Evolutionary conservation across 1,140 invertebrate species (phyloP), one percentile per base, ranked within the genome.

Genomic region (Nebria ingens): DNA sequence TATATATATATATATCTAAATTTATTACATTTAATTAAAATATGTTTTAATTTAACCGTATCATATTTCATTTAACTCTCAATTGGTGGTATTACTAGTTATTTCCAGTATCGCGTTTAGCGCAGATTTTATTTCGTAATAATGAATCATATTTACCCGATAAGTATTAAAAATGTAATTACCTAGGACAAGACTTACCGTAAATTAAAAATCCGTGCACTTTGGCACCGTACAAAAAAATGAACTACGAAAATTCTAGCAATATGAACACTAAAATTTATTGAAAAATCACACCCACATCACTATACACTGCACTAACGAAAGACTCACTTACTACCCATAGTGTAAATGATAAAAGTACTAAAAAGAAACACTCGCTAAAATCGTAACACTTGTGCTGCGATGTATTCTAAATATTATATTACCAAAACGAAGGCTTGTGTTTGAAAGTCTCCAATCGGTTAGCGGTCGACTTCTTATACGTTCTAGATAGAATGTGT

Each of bases 401-500:
- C n/a, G n/a, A 6, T 34, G 6, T 34, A n/a, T 9, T 6, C 6
- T 6, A 34, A n/a, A n/a, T 34, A n/a, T 34, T 9, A 34, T 34
- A 34, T 34, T 34, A 9, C 25, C n/a, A n/a, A n/a, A n/a, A n/a
- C 25, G n/a, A 34, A 34, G 40, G 17, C 9, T 45, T 17, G 9
- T 17, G 40, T 45, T 12, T 45, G 9, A 45, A 45, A 45, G 40
- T 45, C 40, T 6, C 9, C 6, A 17, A 6, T 11, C 6, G 15
- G 40, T 17, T 17, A 45, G 17, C 40, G 40, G 9, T 17, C 15
- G 40, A 45, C 6, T 45, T 45, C 40, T 45, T 45, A 45, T 45
- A 45, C 40, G 40, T 45, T 11, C 40, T 45, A 45, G 40, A 45
- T 45, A 45, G 40, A 45, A 45, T 45, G 40, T 45, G 40, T 9